Evolutionary conservation across 2,113 vertebrate species (phyloP).

Genomic region (Rostratula benghalensis): DNA sequence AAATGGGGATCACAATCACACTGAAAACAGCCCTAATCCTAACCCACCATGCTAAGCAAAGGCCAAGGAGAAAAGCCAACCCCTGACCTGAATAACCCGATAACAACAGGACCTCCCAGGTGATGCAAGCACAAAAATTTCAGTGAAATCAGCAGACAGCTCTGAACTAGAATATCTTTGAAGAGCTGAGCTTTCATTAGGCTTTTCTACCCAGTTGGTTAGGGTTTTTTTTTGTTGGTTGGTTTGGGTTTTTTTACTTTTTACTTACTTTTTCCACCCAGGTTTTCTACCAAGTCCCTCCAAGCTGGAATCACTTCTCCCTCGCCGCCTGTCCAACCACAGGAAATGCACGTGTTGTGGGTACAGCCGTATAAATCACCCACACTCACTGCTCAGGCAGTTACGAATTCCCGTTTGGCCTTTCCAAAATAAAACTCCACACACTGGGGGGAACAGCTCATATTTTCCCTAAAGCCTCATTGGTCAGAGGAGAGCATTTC

Average conservation of each 20-base stretch:
- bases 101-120: background rate
- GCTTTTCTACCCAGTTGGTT: background rate
- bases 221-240: background rate
- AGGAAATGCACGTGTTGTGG: rapidly evolving
- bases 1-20: background rate
- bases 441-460: rapidly evolving
- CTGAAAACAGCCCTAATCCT: background rate
- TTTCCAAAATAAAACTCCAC: background rate
- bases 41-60: background rate
- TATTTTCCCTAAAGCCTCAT: background rate
- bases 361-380: rapidly evolving
- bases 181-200: background rate
- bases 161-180: background rate
- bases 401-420: background rate
- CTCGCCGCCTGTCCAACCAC: background rate
- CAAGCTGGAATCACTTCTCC: background rate
- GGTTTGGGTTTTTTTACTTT: no score
- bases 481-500: background rate
- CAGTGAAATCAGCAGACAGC: background rate
- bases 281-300: background rate
- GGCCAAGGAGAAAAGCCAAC: background rate
- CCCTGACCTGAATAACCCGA: background rate
- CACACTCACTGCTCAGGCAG: rapidly evolving
- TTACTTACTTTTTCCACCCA: background rate
- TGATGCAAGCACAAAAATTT: background rate